Evolutionary conservation across 2,888 invertebrate species (phyloP), one percentile per base, ranked within the genome.

Genomic region (Scaeva pyrastri): DNA sequence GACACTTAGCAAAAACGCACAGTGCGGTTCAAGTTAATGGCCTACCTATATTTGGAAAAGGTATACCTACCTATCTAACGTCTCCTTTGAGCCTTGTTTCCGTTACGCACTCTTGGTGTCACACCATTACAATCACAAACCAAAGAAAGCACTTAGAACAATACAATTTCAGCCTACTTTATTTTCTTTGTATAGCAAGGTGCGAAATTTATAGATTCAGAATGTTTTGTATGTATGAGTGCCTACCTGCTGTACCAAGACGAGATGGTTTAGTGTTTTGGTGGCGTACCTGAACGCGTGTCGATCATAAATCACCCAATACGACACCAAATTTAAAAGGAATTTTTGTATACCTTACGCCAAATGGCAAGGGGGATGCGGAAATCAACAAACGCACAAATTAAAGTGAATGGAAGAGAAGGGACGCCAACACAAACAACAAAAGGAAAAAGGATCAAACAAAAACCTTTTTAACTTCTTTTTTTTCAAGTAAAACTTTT

Each of bases 271-370:
- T 85, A 85, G 77, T 82, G 86, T 71, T 82, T 82, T 68, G 36
- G 39, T 16, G 77, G 77, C 77, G 77, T 86, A 86, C 86, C 86
- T 86, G 86, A 82, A 82, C 86, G 86, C 86, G 86, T 86, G 86
- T 86, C 77, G 74, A 66, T 71, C 82, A 82, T 86, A 86, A 86
- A 86, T 82, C 82, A 86, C 86, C 86, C 76, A 74, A 81, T 86
- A 82, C 86, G 81, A 86, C 81, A 81, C 45, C 60, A 70, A 77
- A 73, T 81, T 56, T 86, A 74, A 78, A 82, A 73, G 77, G 77
- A 64, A 26, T 16, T 3, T 16, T 10, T 12, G 8, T 31, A 6
- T 31, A 39, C n/a, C n/a, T n/a, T n/a, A 41, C 14, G 21, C 19
- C 39, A 39, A 6, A 16, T 16, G 16, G 19, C 36, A 36, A 19